phyloP scores from a whole-genome alignment of 2,888 invertebrate genomes.

The Synanthedon andrenaeformis region DNA sequence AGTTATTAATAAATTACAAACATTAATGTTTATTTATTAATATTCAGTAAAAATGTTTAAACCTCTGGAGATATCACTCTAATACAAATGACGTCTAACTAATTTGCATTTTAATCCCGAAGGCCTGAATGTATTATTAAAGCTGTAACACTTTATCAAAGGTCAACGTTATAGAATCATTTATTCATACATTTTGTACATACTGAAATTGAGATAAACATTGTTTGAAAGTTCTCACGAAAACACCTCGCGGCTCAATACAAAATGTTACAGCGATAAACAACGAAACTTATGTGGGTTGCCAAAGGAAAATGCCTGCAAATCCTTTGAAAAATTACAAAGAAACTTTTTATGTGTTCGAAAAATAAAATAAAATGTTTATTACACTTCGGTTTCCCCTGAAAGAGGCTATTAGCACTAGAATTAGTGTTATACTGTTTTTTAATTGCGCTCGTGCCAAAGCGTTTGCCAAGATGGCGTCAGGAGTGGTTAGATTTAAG shows the following conservation, averaged over 20 bases:
- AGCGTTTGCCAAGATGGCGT: constrained; percentile 58
- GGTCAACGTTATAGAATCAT: background rate
- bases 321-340: too few relatives aligned
- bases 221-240: too few relatives aligned
- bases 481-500: constrained; percentile 8
- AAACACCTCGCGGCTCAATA: too few relatives aligned
- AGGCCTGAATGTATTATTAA: background rate
- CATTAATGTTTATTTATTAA: too few relatives aligned
- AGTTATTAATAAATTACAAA: too few relatives aligned
- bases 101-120: constrained; percentile 1
- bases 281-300: too few relatives aligned
- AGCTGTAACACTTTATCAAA: background rate
- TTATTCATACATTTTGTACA: background rate
- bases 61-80: background rate
- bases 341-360: background rate
- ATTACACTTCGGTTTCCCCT: background rate
- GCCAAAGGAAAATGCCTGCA: too few relatives aligned
- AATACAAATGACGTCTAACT: background rate
- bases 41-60: too few relatives aligned
- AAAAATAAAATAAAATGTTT: background rate
- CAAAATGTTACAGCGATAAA: too few relatives aligned
- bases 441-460: constrained; percentile 39
- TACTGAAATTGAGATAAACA: too few relatives aligned
- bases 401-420: constrained; percentile 31
- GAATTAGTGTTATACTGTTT: constrained; percentile 16